Evolutionary conservation across 2,113 vertebrate species (phyloP).

Genomic region (Orthonyx spaldingii): DNA sequence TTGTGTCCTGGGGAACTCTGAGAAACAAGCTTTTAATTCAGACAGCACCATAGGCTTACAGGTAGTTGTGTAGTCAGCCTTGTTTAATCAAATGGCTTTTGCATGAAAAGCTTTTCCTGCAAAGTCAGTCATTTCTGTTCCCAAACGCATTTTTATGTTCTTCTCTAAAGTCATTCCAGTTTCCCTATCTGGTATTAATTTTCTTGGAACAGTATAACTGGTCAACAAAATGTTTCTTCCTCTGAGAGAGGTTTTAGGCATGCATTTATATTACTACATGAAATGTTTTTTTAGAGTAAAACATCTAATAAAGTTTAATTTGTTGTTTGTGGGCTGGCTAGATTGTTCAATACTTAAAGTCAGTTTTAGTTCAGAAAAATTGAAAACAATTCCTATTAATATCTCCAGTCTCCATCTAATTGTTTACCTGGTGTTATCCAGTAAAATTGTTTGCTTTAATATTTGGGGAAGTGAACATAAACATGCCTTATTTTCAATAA

Average conservation of each 20-base stretch:
- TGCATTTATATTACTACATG: conserved; percentile 5
- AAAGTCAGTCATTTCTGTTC: conserved; percentile 7
- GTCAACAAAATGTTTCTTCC: conserved; percentile 14
- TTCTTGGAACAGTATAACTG: background rate
- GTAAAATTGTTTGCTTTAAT: background rate
- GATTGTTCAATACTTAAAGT: background rate
- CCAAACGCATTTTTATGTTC: conserved; percentile 4
- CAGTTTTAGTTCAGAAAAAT: background rate
- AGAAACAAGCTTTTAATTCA: background rate
- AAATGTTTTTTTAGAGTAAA: conserved; percentile 1
- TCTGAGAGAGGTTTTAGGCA: background rate
- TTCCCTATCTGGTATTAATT: conserved; percentile 45
- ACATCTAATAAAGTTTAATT: background rate
- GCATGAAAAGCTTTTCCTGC: background rate
- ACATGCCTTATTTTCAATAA: background rate
- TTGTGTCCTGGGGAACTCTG: background rate
- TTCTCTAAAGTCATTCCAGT: conserved; percentile 41
- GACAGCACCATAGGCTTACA: background rate
- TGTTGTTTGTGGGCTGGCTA: background rate
- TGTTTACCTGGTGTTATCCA: background rate
- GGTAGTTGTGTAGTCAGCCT: background rate
- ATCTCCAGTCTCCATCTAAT: background rate
- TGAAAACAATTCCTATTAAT: background rate
- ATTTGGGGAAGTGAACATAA: background rate
- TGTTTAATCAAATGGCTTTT: background rate